These are phyloP conservation scores for Fundulus diaphanus DNA, from an alignment of 2,797 vertebrate species.

Conservation along the genomic window DNA sequence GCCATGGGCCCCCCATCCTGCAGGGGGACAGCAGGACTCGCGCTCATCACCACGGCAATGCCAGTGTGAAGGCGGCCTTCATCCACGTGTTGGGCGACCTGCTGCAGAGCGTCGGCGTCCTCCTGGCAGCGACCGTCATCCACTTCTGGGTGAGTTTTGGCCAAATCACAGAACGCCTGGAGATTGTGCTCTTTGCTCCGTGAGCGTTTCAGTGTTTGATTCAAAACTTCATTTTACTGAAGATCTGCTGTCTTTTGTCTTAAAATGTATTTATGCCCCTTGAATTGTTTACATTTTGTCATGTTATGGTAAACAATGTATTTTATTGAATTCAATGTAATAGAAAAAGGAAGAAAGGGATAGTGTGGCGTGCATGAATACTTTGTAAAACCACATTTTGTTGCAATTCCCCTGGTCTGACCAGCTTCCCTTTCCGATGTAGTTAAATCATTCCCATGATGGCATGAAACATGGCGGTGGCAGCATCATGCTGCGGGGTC, in stretches of 20 bases:
- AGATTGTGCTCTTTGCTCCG: background rate
- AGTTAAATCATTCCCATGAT: too few relatives aligned
- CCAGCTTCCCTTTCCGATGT: too few relatives aligned
- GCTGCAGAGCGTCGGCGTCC: constrained; percentile 89
- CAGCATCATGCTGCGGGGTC: too few relatives aligned
- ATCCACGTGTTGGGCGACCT: constrained; percentile 91
- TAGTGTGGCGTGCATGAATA: too few relatives aligned
- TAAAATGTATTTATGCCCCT: background rate
- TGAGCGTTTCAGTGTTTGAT: background rate
- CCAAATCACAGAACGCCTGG: background rate
- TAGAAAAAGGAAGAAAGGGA: too few relatives aligned
- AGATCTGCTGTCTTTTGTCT: background rate
- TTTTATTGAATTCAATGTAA: background rate
- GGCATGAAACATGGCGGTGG: too few relatives aligned
- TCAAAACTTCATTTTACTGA: background rate
- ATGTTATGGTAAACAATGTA: background rate
- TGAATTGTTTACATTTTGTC: background rate
- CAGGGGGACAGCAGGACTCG: constrained; percentile 49
- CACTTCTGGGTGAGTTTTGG: constrained; percentile 85
- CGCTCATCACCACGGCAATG: constrained; percentile 73
- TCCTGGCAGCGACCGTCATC: constrained; percentile 86
- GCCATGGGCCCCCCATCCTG: constrained; percentile 62
- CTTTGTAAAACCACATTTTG: too few relatives aligned
- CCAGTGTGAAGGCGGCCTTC: constrained; percentile 91
- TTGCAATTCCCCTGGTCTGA: too few relatives aligned